Evolutionary conservation across 2,113 vertebrate species (phyloP).

Genomic region (Laticauda colubrina): DNA sequence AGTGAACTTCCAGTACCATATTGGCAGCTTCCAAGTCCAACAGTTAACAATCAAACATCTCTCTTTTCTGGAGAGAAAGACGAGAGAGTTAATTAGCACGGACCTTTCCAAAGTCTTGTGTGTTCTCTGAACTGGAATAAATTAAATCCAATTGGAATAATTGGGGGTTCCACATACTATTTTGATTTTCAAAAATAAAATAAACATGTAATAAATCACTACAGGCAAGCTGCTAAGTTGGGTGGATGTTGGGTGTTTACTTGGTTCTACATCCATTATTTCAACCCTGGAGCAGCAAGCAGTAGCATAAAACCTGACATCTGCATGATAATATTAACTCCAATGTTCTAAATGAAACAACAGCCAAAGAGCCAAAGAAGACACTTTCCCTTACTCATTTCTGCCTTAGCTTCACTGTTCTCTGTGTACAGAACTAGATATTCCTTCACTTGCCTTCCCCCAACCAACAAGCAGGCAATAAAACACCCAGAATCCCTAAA

Average conservation of each 20-base stretch:
- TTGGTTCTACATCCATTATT: background rate
- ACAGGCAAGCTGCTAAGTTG: background rate
- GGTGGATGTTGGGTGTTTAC: background rate
- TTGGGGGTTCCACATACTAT: background rate
- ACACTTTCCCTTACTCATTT: constrained; percentile 37
- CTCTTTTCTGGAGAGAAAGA: background rate
- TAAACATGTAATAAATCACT: background rate
- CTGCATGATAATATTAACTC: background rate
- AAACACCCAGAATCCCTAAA: constrained; percentile 78
- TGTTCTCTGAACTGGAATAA: background rate
- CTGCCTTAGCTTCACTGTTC: background rate
- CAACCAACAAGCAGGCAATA: constrained; percentile 77
- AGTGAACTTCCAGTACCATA: background rate
- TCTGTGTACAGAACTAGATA: background rate
- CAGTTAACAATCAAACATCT: background rate
- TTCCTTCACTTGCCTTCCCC: background rate
- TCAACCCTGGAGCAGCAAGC: background rate
- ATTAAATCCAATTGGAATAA: background rate
- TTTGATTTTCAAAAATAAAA: background rate
- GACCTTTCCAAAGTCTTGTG: background rate
- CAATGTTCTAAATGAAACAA: background rate
- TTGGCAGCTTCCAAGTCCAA: background rate
- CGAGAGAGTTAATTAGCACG: background rate
- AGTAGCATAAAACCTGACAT: background rate
- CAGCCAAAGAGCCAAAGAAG: constrained; percentile 6